Conservation (phyloP, 1,140 invertebrate genomes). For the Argopecten irradians region DNA sequence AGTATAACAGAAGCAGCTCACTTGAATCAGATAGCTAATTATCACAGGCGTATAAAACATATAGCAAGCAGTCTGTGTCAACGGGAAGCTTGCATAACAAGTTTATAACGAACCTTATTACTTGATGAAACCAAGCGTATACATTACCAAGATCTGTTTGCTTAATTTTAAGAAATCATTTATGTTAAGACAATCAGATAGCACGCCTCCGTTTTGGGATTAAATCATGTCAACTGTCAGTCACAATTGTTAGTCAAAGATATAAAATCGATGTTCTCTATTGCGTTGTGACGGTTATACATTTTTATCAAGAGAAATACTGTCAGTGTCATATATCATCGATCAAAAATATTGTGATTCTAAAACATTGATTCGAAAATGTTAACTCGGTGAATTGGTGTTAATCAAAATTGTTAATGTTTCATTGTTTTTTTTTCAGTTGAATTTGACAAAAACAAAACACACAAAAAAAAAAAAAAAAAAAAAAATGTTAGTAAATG, state of each 20-base stretch:
- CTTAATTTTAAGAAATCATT: neutral
- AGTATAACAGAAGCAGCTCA: neutral
- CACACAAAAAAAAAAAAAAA: no score
- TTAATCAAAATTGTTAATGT: no score
- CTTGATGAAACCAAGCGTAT: neutral
- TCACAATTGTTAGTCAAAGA: neutral
- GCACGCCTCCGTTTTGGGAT: neutral
- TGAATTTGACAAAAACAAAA: no score
- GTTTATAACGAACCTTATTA: neutral
- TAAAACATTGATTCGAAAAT: no score
- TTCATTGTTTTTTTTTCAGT: no score
- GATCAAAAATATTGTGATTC: no score
- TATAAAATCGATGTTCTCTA: neutral
- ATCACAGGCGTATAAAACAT: neutral
- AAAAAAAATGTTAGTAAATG: no score
- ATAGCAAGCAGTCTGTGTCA: neutral
- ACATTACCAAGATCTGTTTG: neutral
- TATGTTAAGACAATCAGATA: neutral
- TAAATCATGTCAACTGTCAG: neutral
- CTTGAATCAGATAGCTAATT: neutral
- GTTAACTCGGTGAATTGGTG: no score
- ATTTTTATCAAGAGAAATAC: neutral
- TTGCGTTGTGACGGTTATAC: neutral
- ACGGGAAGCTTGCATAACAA: neutral
- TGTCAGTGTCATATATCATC: no score